Evolutionary conservation across 2,797 vertebrate genomes (phyloP).

Genomic region (Clarias platycephalus): DNA sequence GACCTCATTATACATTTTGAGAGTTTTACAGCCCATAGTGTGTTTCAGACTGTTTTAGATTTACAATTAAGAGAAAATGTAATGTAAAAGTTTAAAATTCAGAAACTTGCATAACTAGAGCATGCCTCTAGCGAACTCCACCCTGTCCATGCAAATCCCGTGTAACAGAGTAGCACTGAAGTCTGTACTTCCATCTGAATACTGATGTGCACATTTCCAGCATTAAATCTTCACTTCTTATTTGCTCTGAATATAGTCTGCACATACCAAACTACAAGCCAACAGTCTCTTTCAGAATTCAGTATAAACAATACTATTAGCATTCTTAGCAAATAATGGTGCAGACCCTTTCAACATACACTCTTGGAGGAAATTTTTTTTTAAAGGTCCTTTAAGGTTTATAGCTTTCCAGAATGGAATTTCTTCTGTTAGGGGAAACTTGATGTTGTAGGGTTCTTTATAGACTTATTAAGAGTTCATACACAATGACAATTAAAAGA

Average conservation of each 20-base stretch:
- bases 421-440: neutral
- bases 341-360: neutral
- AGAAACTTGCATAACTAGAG: neutral
- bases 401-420: neutral
- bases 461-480: neutral
- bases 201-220: neutral
- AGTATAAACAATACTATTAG: neutral
- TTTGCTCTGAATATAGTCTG: neutral
- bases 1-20: neutral
- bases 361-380: neutral
- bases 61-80: neutral
- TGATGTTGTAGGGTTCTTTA: neutral
- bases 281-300: neutral
- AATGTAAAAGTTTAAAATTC: neutral
- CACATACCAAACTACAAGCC: neutral
- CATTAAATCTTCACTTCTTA: neutral
- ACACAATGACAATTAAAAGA: neutral
- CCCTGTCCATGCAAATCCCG: neutral
- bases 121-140: neutral
- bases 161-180: conserved; percentile 1
- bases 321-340: neutral
- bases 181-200: neutral
- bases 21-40: neutral
- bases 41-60: neutral
- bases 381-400: neutral